Percentiles rank a stretch among this genome's conserved stretches.
Evolutionary conservation across 2,888 invertebrate species (phyloP).

Genomic region (Caenorhabditis sp.): DNA sequence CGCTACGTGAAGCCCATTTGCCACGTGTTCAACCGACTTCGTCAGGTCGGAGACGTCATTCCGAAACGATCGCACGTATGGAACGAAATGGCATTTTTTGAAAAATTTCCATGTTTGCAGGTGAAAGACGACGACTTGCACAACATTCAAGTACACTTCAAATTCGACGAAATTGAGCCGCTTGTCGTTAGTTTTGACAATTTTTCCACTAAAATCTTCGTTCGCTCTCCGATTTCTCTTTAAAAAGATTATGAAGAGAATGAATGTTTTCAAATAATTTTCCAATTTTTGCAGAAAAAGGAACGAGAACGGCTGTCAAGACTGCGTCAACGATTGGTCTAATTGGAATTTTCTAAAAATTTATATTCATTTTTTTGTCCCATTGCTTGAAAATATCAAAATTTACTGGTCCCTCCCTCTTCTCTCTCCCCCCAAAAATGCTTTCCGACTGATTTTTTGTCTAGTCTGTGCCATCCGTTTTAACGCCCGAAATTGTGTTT

Average conservation of each 20-base stretch:
- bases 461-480: too few species aligned
- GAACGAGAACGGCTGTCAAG: neutral
- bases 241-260: too few species aligned
- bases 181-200: neutral
- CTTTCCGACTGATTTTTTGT: too few species aligned
- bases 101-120: neutral
- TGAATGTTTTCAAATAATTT: too few species aligned
- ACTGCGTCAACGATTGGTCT: too few species aligned
- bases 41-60: conserved; percentile 23
- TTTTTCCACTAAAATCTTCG: neutral
- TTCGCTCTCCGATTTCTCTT: too few species aligned
- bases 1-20: conserved; percentile 70
- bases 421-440: too few species aligned
- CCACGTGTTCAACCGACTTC: conserved; percentile 26
- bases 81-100: neutral
- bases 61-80: conserved; percentile 6
- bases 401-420: too few species aligned
- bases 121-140: conserved; percentile 6
- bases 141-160: conserved; percentile 13
- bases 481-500: too few species aligned
- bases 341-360: too few species aligned
- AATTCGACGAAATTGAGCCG: neutral
- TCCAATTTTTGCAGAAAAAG: neutral
- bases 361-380: too few species aligned
- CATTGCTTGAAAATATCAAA: too few species aligned